Base-by-base conservation (phyloP, 2,797 vertebrate genomes). In the Australoheros facetus region DNA sequence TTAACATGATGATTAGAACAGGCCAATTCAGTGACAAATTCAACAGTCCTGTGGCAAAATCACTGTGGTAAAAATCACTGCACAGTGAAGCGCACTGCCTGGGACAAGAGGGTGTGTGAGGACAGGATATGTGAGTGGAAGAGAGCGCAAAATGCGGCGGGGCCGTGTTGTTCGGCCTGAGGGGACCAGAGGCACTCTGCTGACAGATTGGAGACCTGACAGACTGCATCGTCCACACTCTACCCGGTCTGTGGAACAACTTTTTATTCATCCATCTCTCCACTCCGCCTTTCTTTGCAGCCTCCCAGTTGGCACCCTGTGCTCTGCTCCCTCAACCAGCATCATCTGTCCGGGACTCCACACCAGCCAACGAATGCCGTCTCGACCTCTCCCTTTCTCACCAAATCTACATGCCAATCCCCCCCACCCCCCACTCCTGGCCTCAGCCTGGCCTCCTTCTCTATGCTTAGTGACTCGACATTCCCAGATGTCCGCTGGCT, bases 191-290 rank as follows among this genome's bases (percentile, higher is more conserved):
- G 82, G 85, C 84, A 75, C 82, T 88, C 84, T 51, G 82, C 89
- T 91, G 93, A 93, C 91, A 87, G 85, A 90, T 58, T 56, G 86
- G 86, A 89, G 88, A 91, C 87, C 87, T 89, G 93, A 93, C 91
- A 91, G 85, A 89, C 86, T 86, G 87, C 89, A 88, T 83, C 45
- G 78, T 92, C 89, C 80, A 89, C 84, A 78, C 77, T 85, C 85
- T 79, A 34, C 28, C 55, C 5, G 1, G 60, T 82, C 58, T 55
- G 1, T 70, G 75, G 78, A 84, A 76, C 78, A 77, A 57, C 73
- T 82, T 88, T 83, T 84, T 84, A 79, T 82, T 85, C 71, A 74
- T 64, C 62, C 70, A 12, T 77, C 64, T 60, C 78, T 21, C 42
- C 71, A 28, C 59, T 75, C 16, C 16, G 12, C 60, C 64, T 60